phyloP scores from a whole-genome alignment of 1,140 invertebrate genomes.

The Calliopsis andreniformis region DNA sequence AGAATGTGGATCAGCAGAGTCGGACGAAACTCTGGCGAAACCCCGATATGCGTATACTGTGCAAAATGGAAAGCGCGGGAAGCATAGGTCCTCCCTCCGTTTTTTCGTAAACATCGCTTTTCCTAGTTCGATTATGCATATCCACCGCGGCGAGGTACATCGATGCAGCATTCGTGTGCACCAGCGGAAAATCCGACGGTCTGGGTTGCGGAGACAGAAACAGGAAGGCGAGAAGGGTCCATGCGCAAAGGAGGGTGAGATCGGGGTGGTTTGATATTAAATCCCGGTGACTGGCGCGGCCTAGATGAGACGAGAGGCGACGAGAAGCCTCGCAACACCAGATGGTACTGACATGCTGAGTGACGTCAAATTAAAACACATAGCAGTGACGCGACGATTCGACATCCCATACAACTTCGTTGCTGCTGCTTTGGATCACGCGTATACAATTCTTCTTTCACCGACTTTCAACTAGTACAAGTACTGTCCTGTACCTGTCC shows the following conservation, averaged over 20 bases:
- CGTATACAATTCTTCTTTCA: background rate
- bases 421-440: conserved; percentile 38
- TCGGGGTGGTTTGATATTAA: conserved; percentile 76
- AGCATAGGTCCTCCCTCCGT: background rate
- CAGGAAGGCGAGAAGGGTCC: conserved; percentile 31
- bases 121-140: conserved; percentile 62
- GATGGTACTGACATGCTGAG: conserved; percentile 79
- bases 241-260: conserved; percentile 39
- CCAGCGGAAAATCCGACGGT: conserved; percentile 51
- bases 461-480: background rate
- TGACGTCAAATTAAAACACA: conserved; percentile 81
- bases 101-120: conserved; percentile 25
- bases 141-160: conserved; percentile 57
- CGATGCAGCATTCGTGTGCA: conserved; percentile 44
- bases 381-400: conserved; percentile 76
- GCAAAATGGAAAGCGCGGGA: background rate
- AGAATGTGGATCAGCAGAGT: too few relatives aligned
- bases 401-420: conserved; percentile 71
- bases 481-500: background rate
- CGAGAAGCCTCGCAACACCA: conserved; percentile 76
- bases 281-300: conserved; percentile 76
- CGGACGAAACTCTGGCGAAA: too few relatives aligned
- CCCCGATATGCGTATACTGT: too few relatives aligned
- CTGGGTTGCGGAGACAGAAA: conserved; percentile 12
- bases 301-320: conserved; percentile 72